These are phyloP conservation scores for Xestoiulus laeticollis DNA, from an alignment of 2,888 invertebrate species.

Conservation along the genomic window DNA sequence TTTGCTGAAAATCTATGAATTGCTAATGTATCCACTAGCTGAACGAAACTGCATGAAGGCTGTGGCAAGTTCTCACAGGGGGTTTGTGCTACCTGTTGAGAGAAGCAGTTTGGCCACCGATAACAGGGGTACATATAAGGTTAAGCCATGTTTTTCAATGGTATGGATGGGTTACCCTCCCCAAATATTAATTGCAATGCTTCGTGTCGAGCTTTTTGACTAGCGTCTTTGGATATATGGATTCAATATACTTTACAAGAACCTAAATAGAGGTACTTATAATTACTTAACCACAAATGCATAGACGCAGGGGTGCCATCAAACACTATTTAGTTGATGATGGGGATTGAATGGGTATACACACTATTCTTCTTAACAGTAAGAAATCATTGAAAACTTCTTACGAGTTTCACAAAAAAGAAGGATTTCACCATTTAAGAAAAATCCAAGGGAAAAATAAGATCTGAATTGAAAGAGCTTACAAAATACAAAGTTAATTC, in stretches of 20 bases:
- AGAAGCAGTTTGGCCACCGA: conserved; percentile 33
- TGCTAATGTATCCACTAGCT: conserved; percentile 5
- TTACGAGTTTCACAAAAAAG: neutral
- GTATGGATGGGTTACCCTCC: neutral
- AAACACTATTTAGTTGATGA: neutral
- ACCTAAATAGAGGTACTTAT: neutral
- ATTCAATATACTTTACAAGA: neutral
- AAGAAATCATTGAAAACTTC: neutral
- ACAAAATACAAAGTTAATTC: too few relatives aligned
- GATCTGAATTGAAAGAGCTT: too few relatives aligned
- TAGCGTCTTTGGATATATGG: neutral
- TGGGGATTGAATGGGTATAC: neutral
- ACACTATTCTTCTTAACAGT: neutral
- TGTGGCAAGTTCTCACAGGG: conserved; percentile 1
- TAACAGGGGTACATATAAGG: conserved; percentile 19
- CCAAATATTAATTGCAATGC: conserved; percentile 19
- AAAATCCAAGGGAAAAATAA: too few relatives aligned
- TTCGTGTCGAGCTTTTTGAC: neutral
- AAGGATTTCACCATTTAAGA: too few relatives aligned
- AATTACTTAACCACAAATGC: neutral
- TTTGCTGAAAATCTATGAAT: conserved; percentile 9
- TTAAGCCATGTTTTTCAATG: conserved; percentile 15
- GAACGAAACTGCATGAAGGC: conserved; percentile 28
- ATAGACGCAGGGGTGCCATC: neutral
- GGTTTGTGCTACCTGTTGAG: conserved; percentile 4